Conservation (phyloP, 2,888 invertebrate genomes). For the Chymomyza caudatula region DNA sequence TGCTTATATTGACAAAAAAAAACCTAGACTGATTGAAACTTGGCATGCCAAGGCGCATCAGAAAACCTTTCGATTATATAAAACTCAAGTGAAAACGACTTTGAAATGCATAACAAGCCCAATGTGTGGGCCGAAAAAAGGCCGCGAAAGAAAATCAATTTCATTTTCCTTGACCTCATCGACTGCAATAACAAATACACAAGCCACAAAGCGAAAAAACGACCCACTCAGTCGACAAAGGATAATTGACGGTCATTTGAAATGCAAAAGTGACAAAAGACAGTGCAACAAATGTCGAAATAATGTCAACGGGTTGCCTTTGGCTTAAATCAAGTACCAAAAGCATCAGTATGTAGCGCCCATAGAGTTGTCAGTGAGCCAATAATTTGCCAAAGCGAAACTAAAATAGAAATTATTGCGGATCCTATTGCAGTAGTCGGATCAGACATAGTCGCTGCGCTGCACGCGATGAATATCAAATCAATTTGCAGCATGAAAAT, state of each 20-base stretch:
- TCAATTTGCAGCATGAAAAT: slow-evolving; percentile 63
- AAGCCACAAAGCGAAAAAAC: background rate
- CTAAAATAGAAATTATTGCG: slow-evolving; percentile 37
- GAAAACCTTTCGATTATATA: background rate
- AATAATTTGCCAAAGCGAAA: slow-evolving; percentile 46
- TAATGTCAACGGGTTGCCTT: slow-evolving; percentile 59
- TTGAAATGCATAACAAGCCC: slow-evolving; percentile 2
- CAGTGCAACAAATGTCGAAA: slow-evolving; percentile 61
- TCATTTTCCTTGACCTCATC: slow-evolving; percentile 65
- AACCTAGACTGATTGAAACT: background rate
- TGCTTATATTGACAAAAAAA: background rate
- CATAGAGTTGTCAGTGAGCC: slow-evolving; percentile 50
- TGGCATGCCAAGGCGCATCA: background rate
- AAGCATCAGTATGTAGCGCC: background rate
- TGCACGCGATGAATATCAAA: slow-evolving; percentile 59
- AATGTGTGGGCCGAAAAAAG: slow-evolving; percentile 8
- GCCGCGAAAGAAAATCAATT: slow-evolving; percentile 54
- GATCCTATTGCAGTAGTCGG: slow-evolving; percentile 24
- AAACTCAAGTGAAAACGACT: slow-evolving; percentile 6
- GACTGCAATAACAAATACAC: background rate
- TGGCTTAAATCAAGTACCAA: background rate
- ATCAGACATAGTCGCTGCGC: background rate
- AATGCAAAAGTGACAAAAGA: slow-evolving; percentile 54
- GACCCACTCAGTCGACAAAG: slow-evolving; percentile 65
- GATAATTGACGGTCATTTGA: slow-evolving; percentile 75